Evolutionary conservation across 2,797 vertebrate species (phyloP).

Genomic region (Sparus aurata): DNA sequence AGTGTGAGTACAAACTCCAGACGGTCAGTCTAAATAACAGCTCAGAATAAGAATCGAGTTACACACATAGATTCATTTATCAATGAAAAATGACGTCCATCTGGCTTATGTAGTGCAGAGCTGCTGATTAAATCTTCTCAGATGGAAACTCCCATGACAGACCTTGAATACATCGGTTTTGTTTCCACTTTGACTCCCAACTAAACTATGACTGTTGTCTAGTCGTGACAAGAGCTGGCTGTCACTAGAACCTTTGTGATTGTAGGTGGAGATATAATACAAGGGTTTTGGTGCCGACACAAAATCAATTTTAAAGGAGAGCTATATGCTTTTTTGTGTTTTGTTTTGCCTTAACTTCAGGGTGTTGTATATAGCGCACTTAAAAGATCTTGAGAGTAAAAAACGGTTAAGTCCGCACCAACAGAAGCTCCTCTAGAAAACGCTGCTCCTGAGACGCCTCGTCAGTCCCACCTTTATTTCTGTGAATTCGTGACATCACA

Average conservation of each 20-base stretch:
- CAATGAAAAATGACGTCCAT: slow-evolving; percentile 6
- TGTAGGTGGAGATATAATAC: background rate
- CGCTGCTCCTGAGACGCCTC: too few relatives aligned
- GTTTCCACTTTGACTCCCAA: slow-evolving; percentile 2
- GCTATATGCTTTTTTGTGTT: too few relatives aligned
- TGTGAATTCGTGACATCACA: too few relatives aligned
- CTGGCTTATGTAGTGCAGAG: slow-evolving; percentile 8
- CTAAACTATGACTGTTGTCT: background rate
- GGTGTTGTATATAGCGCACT: too few relatives aligned
- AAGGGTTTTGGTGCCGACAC: background rate
- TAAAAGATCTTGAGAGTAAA: too few relatives aligned
- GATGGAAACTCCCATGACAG: background rate
- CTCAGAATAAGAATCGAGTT: slow-evolving; percentile 4
- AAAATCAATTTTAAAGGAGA: too few relatives aligned
- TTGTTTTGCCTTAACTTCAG: too few relatives aligned
- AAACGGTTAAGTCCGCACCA: too few relatives aligned
- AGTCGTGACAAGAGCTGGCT: background rate
- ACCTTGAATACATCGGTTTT: background rate
- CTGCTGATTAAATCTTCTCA: slow-evolving; percentile 3
- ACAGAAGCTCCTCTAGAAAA: too few relatives aligned
- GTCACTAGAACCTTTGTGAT: background rate
- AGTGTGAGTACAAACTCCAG: slow-evolving; percentile 32
- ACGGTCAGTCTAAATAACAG: slow-evolving; percentile 26
- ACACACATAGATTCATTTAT: slow-evolving; percentile 16
- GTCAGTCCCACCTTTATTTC: too few relatives aligned